Evolutionary conservation across 2,888 invertebrate species (phyloP).

Genomic region (Dendrolimus houi): DNA sequence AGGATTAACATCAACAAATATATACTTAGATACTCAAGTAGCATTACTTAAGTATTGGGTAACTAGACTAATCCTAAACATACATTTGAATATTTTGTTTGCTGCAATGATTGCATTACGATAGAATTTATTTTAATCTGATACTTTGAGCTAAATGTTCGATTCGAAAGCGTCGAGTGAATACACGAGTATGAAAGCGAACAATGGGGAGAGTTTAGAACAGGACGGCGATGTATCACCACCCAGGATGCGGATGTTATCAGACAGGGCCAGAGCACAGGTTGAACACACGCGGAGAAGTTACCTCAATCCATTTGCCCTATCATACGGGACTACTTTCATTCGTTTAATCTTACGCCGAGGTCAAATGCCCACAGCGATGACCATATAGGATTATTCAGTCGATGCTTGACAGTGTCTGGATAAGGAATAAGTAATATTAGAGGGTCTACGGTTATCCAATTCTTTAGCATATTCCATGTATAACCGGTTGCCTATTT

Average conservation of each 20-base stretch:
- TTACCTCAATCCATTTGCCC: conserved; percentile 15
- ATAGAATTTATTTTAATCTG: conserved; percentile 30
- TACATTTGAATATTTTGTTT: conserved; percentile 33
- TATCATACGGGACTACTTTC: background rate
- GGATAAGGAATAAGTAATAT: background rate
- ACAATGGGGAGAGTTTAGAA: conserved; percentile 53
- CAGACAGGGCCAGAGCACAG: conserved; percentile 11
- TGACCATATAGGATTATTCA: background rate
- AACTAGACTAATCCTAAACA: conserved; percentile 28
- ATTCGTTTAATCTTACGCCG: background rate
- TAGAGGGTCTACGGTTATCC: background rate
- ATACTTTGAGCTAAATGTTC: conserved; percentile 2
- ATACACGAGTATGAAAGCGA: conserved; percentile 18
- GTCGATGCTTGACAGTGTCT: background rate
- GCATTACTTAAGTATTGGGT: background rate
- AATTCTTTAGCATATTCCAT: conserved; percentile 5
- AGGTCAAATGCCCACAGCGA: background rate
- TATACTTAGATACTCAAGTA: background rate
- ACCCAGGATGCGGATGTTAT: conserved; percentile 56
- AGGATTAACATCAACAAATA: background rate
- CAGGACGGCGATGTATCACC: conserved; percentile 41
- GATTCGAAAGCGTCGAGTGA: conserved; percentile 21
- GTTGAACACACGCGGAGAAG: conserved; percentile 24
- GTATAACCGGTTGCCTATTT: background rate
- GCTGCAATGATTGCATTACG: conserved; percentile 49